A percentile compares a stretch with the other conserved stretches of the same genome.
These are phyloP conservation scores for Ellobius talpinus DNA, from an alignment of 2,113 vertebrate genomes.

Conservation along the genomic window DNA sequence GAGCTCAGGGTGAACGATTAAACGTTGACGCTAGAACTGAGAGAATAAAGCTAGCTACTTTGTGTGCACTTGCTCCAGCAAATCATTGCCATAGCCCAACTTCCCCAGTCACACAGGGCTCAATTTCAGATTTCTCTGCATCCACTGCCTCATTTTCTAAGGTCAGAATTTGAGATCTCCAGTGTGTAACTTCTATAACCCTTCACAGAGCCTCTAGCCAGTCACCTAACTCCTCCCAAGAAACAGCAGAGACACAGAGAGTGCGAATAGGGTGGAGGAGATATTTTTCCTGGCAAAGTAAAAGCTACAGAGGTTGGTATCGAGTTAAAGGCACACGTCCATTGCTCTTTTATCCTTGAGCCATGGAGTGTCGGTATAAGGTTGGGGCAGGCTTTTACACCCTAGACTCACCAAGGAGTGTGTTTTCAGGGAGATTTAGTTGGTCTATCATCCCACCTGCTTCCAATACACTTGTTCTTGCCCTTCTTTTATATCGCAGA, in stretches of 20 bases:
- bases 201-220: neutral
- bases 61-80: constrained; percentile 18
- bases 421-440: neutral
- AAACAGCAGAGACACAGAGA: constrained; percentile 29
- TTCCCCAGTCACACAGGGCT: neutral
- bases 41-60: constrained; percentile 24
- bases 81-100: neutral
- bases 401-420: neutral
- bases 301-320: neutral
- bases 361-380: neutral
- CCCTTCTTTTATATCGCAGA: neutral
- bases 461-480: constrained; percentile 23
- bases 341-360: constrained; percentile 8
- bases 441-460: neutral
- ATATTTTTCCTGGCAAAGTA: constrained; percentile 27
- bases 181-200: constrained; percentile 5
- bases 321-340: neutral
- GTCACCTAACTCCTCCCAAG: neutral
- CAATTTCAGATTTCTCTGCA: constrained; percentile 1
- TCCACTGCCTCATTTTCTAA: constrained; percentile 34
- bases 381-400: neutral
- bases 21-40: constrained; percentile 9
- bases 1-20: neutral
- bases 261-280: neutral
- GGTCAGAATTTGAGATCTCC: constrained; percentile 4